These are phyloP conservation scores for Eudasyphora cyanicolor DNA, from an alignment of 2,888 invertebrate genomes.

Conservation along the genomic window DNA sequence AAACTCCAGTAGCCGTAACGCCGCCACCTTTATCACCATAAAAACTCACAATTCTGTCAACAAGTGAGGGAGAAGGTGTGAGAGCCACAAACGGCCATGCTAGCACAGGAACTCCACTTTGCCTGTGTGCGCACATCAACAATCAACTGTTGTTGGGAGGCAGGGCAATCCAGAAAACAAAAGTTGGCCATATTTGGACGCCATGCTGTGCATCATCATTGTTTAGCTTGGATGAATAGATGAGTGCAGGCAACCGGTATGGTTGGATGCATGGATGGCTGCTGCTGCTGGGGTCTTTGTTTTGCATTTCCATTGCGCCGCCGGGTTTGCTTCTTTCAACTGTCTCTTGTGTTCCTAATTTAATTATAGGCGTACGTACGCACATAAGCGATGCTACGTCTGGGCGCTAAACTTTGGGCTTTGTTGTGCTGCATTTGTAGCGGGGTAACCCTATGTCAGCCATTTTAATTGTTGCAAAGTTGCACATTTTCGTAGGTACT, in stretches of 20 bases:
- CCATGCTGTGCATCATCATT: constrained; percentile 60
- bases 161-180: background rate
- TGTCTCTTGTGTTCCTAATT: constrained; percentile 35
- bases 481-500: constrained; percentile 37
- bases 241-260: background rate
- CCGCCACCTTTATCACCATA: background rate
- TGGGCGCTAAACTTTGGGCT: background rate
- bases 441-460: constrained; percentile 41
- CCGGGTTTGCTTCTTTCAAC: background rate
- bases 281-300: constrained; percentile 36
- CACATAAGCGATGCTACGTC: background rate
- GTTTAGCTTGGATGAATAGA: constrained; percentile 10
- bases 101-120: no score
- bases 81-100: constrained; percentile 5
- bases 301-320: constrained; percentile 1
- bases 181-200: constrained; percentile 68
- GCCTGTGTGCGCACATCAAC: constrained; percentile 44
- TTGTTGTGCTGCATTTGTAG: background rate
- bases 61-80: background rate
- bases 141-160: constrained; percentile 31
- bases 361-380: constrained; percentile 49
- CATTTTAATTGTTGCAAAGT: constrained; percentile 55
- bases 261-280: constrained; percentile 3
- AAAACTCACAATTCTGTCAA: constrained; percentile 14
- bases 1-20: constrained; percentile 8